Evolutionary conservation across 2,888 invertebrate species (phyloP), one percentile per base, ranked within the genome.

Genomic region (Balanococcus diminutus): DNA sequence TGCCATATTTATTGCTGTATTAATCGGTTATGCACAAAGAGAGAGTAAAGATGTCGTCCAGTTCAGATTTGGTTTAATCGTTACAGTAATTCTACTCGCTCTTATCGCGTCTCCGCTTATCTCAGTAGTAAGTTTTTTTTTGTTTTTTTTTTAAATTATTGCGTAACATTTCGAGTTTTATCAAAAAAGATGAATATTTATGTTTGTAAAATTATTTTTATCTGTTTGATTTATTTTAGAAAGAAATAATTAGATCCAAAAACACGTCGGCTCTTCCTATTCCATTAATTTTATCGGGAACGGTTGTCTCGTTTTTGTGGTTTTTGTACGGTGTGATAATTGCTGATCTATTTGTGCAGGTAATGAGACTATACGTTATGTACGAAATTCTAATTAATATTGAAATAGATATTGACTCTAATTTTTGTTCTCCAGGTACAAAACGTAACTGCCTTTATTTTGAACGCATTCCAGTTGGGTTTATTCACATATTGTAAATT

Each of bases 221-320:
- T n/a, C n/a, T 11, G 75, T 75, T 46, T 84, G n/a, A 88, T 87
- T 85, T 84, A 87, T 89, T 90, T 39, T 91, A 96, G 96, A 92
- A 92, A 88, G 92, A 94, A 86, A 94, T 98, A 86, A 93, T 98
- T 42, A 91, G 91, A 89, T 94, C 94, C 19, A 93, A 95, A 90
- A 96, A 95, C 90, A 96, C 97, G 0, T 96, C 95, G 87, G 93
- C 94, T 51, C 91, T 98, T 90, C 97, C 98, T 5, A 96, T 98
- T 89, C 96, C 96, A 9, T 92, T 98, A 87, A 96, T 97, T 89
- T 90, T 96, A 46, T 94, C 95, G 88, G 96, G 95, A 87, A 92
- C 96, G 39, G 89, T 96, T 6, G 96, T 97, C 16, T 92, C 94
- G 31, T 91, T 92, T 87, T 92, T 94, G 89, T 97, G 96, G 97